Evolutionary conservation across 64 coral and sea anemone species (phyloP), one percentile per base, ranked within the genome.

Genomic region (Pocillopora damicornis): DNA sequence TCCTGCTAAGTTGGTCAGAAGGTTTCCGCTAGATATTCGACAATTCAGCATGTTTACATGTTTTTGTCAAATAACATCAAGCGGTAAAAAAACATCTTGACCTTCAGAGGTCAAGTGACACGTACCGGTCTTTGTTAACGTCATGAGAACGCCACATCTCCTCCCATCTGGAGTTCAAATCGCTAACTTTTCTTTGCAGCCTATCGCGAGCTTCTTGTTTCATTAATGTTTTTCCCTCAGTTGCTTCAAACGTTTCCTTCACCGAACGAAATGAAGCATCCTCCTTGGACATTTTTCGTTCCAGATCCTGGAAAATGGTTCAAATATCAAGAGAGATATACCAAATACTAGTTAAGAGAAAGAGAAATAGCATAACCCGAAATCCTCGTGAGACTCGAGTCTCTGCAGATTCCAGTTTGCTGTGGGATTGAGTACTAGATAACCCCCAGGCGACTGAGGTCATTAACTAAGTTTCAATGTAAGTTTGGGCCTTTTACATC

Each of bases 121-220:
- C 38, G 1, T 58, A 85, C 81, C 81, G 81, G 2, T 85, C 18
- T 25, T 85, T 85, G 36, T 85, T 85, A 2, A 42, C 42, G 5
- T 85, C 81, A 72, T 85, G 81, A 0, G 63, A 18, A 30, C 81
- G 81, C 81, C 81, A 85, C 81, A 85, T 85, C 71, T 85, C 81
- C 58, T 71, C 64, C 81, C 62, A 73, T 58, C 81, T 71, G 65
- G 18, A 58, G 5, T 73, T 85, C 42, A 85, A 72, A 66, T 85
- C 81, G 58, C 71, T 63, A 30, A 85, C 64, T 14, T 73, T 85
- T 57, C 64, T n/a, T 18, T 65, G 64, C 10, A 85, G 18, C 15
- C 63, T 38, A 57, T 20, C 36, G 57, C 64, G 20, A 57, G 35
- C 72, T 26, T 72, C 81, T 12, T 72, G 63, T 12, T 57, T 71